Base-by-base conservation (phyloP, 2,113 vertebrate species). In the Marmota flaviventris region DNA sequence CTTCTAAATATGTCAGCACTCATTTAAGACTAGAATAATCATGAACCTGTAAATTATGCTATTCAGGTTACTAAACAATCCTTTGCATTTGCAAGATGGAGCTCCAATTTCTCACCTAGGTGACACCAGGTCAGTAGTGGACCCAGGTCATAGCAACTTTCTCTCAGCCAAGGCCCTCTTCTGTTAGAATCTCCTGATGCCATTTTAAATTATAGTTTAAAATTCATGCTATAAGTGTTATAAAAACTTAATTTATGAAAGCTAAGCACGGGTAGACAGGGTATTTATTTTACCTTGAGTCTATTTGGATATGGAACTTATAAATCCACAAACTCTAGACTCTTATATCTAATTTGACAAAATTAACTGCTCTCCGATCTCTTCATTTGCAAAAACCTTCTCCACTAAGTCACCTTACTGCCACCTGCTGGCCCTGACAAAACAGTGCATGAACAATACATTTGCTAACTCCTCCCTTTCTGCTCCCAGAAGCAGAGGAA, bases 381-480 rank as follows among this genome's bases (percentile, higher is more conserved):
- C 27, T 85, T 37, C 8, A 69, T n/a, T 14, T 48, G 77, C 34
- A 11, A 85, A 82, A 82, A 65, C 29, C 18, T n/a, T 84, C 51
- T 17, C 58, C n/a, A 16, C 42, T 63, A 58, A 92, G 77, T 22
- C 20, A 5, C 77, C 77, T 75, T 92, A 61, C 91, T 89, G 90
- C 95, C 97, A 93, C 81, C 97, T 96, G 45, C 94, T 95, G 97
- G 96, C 39, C n/a, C 51, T 29, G 20, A 92, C 20, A 32, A 39
- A 81, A 77, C 34, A 37, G 20, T 25, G 45, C 78, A 48, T 4
- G 24, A 91, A 51, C 29, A 83, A 39, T 2, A 32, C 51, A 12
- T 2, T 13, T 29, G 32, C 27, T 27, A 17, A 16, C 63, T 14
- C 7, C 22, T 17, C 45, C 56, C 45, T 29, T 67, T 22, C 42